These are phyloP conservation scores for Cyphomyrus plagiostoma DNA, from an alignment of 2,113 vertebrate species.

Conservation along the genomic window DNA sequence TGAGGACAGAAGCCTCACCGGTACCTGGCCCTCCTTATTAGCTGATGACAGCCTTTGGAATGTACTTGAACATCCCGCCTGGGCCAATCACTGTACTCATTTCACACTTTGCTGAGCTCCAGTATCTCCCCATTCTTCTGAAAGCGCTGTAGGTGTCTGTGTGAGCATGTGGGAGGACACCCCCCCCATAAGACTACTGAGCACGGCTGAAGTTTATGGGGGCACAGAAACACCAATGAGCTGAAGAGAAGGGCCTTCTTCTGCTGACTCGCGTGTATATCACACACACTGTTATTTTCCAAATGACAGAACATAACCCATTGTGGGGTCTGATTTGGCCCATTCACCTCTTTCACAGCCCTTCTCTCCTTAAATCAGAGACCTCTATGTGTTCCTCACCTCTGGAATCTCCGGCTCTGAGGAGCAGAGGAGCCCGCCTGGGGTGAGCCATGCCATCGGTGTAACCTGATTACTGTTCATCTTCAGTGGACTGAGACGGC, in stretches of 20 bases:
- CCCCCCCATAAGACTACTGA: background rate
- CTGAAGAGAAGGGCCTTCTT: background rate
- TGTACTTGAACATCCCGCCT: background rate
- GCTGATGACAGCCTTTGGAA: conserved; percentile 23
- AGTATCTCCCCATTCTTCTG: background rate
- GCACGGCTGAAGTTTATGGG: background rate
- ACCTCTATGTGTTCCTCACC: background rate
- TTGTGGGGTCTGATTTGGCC: background rate
- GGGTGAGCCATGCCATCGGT: background rate
- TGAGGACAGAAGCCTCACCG: background rate
- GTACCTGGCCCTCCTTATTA: conserved; percentile 15
- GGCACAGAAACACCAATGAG: background rate
- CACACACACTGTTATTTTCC: background rate
- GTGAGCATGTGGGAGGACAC: background rate
- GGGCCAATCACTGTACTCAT: conserved; percentile 13
- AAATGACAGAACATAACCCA: background rate
- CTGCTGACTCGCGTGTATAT: background rate
- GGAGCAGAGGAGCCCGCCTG: background rate
- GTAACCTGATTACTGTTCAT: background rate
- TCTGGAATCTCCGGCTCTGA: background rate
- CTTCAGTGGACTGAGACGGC: background rate
- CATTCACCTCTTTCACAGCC: background rate
- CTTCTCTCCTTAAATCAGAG: background rate
- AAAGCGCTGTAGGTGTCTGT: background rate
- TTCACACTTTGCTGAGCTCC: conserved; percentile 26